A percentile compares a stretch with the other conserved stretches of the same genome.
Evolutionary conservation across 2,113 vertebrate species (phyloP).

Genomic region (Callospermophilus lateralis): DNA sequence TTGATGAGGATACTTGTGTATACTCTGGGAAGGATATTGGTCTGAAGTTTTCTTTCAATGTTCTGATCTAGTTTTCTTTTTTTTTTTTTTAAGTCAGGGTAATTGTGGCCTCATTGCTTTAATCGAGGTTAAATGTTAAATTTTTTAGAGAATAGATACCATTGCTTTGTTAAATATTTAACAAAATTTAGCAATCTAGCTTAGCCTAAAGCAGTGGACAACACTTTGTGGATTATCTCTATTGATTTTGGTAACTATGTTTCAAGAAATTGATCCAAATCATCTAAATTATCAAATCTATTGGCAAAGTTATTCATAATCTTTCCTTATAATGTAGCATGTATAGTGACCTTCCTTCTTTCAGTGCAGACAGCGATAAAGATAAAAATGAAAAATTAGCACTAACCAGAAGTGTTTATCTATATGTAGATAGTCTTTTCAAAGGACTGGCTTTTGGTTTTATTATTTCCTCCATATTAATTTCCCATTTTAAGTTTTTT

Average conservation of each 20-base stretch:
- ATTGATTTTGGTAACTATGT: background rate
- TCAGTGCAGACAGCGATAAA: background rate
- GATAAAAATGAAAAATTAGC: too few species aligned
- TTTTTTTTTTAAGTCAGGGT: background rate
- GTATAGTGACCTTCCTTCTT: background rate
- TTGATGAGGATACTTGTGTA: background rate
- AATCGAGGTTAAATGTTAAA: background rate
- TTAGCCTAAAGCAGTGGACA: background rate
- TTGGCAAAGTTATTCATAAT: background rate
- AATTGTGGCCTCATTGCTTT: background rate
- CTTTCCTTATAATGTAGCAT: background rate
- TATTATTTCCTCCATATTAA: background rate
- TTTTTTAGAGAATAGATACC: background rate
- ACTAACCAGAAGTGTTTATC: too few species aligned
- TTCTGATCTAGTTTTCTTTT: background rate
- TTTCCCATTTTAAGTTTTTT: background rate
- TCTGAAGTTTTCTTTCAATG: background rate
- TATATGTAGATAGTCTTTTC: background rate
- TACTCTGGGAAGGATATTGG: background rate
- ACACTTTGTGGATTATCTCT: background rate
- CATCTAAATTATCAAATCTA: background rate
- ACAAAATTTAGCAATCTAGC: background rate
- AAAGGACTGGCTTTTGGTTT: background rate
- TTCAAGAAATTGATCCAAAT: background rate
- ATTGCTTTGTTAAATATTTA: background rate